A percentile compares a stretch with the other conserved stretches of the same genome.
Evolutionary conservation across 2,113 vertebrate species (phyloP).

Genomic region (Rhipidura dahli): DNA sequence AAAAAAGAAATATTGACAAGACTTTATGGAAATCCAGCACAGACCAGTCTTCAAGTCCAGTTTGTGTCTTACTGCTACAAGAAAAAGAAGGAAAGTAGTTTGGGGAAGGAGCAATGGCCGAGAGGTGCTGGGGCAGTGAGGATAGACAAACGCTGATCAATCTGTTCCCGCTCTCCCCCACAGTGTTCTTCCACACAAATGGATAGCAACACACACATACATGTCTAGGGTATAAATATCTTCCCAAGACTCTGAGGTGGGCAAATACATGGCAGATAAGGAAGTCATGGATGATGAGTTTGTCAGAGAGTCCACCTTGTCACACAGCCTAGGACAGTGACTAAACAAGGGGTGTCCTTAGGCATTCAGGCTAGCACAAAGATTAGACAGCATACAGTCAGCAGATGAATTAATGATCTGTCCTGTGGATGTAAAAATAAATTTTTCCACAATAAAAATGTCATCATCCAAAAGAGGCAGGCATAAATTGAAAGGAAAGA

Average conservation of each 20-base stretch:
- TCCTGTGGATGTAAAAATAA: not conserved
- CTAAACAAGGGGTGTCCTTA: not conserved
- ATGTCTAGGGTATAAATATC: not conserved
- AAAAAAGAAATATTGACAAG: not conserved
- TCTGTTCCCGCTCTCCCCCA: not conserved
- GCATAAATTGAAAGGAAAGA: not conserved
- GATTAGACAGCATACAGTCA: not conserved
- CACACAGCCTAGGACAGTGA: not conserved
- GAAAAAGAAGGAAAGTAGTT: not conserved
- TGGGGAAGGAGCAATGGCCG: not conserved
- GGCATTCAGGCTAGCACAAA: not conserved
- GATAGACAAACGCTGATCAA: not conserved
- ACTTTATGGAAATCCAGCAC: not conserved
- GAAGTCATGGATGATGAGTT: not conserved
- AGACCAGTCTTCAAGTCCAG: not conserved
- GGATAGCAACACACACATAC: not conserved
- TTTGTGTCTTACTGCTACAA: not conserved
- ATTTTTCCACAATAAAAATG: not conserved
- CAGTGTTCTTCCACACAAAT: not conserved
- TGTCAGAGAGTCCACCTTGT: not conserved
- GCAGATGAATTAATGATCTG: not conserved
- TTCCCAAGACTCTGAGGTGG: not conserved
- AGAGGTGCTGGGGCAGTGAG: not conserved
- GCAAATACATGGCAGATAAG: not conserved
- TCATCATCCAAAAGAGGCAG: not conserved